Evolutionary conservation across 2,113 vertebrate genomes (phyloP).

Genomic region (western clawed frog (Xenopus tropicalis)): UCB_Xtro_10.0 CM004451.2:21609501-21610000

Average conservation of each 20-base stretch:
- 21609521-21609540: background rate
- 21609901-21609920: slow-evolving; percentile 73
- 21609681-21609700: too few species aligned
- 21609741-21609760: too few species aligned
- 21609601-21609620: background rate
- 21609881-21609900: slow-evolving; percentile 78
- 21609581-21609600: background rate
- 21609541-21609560: background rate
- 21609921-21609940: slow-evolving; percentile 72
- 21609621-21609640: too few species aligned
- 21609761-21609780: background rate
- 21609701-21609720: background rate
- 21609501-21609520: background rate
- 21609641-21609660: too few species aligned
- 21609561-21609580: background rate
- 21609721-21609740: background rate
- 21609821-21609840: background rate
- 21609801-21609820: background rate
- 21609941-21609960: slow-evolving; percentile 45
- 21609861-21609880: slow-evolving; percentile 73
- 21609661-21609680: too few species aligned
- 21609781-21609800: background rate
- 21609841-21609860: slow-evolving; percentile 35
- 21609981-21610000: slow-evolving; percentile 85
- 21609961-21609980: slow-evolving; percentile 50